Evolutionary conservation across 2,888 invertebrate genomes (phyloP).

Genomic region (Chaetoderma sp.): DNA sequence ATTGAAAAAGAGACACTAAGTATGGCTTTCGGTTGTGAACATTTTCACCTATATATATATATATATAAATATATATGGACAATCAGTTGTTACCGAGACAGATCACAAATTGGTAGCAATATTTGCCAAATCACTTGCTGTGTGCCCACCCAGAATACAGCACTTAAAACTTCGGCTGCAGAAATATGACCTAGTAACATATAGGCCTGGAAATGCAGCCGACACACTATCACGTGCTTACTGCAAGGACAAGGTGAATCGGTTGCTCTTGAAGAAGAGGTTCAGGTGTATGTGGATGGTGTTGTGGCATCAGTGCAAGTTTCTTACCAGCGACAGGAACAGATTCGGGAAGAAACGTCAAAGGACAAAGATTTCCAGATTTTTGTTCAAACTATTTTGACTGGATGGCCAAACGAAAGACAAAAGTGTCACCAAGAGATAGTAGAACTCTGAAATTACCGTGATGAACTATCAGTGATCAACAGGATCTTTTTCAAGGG

Average conservation of each 20-base stretch:
- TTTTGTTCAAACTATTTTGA: conserved; percentile 2
- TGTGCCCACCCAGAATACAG: too few species aligned
- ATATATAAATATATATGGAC: too few species aligned
- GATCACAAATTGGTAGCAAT: too few species aligned
- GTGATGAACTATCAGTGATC: conserved; percentile 11
- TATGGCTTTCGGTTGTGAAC: too few species aligned
- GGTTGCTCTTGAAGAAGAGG: conserved; percentile 4
- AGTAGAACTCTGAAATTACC: conserved; percentile 8
- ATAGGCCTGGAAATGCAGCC: conserved; percentile 17
- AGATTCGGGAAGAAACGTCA: conserved; percentile 4
- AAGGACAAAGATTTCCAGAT: conserved; percentile 6
- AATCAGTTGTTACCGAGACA: too few species aligned
- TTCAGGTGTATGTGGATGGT: neutral
- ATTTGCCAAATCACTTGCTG: too few species aligned
- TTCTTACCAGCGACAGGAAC: conserved; percentile 5
- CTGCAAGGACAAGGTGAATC: neutral
- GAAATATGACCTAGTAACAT: too few species aligned
- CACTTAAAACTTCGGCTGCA: too few species aligned
- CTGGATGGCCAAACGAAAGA: conserved; percentile 19
- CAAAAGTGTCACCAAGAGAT: conserved; percentile 2
- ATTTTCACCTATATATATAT: too few species aligned
- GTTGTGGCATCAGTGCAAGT: neutral
- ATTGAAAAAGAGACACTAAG: too few species aligned
- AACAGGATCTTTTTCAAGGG: conserved; percentile 10
- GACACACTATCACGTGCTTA: conserved; percentile 12